Evolutionary conservation across 2,888 invertebrate species (phyloP).

Genomic region (Athetis lepigone): DNA sequence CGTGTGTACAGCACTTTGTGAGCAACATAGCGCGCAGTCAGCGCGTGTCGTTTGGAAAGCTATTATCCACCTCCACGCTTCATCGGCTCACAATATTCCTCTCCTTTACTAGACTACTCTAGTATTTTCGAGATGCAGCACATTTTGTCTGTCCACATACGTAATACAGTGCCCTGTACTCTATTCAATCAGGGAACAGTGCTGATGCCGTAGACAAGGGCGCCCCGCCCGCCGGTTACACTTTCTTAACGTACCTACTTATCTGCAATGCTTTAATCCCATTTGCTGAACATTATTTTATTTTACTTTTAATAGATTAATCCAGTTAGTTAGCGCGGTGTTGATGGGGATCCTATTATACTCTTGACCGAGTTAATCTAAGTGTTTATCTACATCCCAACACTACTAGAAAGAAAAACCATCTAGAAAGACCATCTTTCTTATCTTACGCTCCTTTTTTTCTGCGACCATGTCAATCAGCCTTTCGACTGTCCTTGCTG

Average conservation of each 20-base stretch:
- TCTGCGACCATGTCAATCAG: too few relatives aligned
- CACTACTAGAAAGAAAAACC: too few relatives aligned
- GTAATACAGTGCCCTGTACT: not conserved
- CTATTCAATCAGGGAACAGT: constrained; percentile 6
- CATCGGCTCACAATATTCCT: constrained; percentile 59
- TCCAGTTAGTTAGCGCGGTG: not conserved
- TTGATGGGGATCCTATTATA: not conserved
- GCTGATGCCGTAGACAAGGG: not conserved
- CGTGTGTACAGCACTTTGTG: constrained; percentile 39
- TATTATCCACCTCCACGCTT: constrained; percentile 64
- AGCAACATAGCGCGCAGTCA: constrained; percentile 27
- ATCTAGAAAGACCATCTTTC: too few relatives aligned
- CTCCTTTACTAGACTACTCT: constrained; percentile 25
- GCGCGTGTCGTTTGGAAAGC: constrained; percentile 68
- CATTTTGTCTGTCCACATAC: constrained; percentile 11
- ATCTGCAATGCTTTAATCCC: not conserved
- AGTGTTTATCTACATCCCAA: too few relatives aligned
- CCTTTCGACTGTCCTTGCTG: too few relatives aligned
- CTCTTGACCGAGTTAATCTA: too few relatives aligned
- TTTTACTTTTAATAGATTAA: constrained; percentile 4
- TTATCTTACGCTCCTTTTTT: too few relatives aligned
- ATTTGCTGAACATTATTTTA: not conserved
- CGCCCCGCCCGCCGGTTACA: not conserved
- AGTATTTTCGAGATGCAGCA: constrained; percentile 39
- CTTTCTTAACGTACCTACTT: not conserved